Percentiles rank a stretch among this genome's conserved stretches.
Evolutionary conservation across 1,140 invertebrate genomes (phyloP).

Genomic region (Hyles euphorbiae): DNA sequence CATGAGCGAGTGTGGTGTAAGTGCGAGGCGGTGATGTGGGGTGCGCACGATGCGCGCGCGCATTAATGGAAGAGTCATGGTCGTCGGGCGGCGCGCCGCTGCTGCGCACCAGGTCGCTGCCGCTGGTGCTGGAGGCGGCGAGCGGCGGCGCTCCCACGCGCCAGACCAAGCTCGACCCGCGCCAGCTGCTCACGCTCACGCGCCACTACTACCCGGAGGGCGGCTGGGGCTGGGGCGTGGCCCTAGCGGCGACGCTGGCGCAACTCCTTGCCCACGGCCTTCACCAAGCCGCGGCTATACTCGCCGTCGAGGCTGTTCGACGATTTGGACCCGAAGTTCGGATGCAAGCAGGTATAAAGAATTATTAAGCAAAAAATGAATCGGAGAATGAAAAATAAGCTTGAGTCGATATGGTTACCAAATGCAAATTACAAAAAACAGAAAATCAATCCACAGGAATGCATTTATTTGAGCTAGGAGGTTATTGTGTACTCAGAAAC

Average conservation of each 20-base stretch:
- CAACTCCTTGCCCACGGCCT: constrained; percentile 81
- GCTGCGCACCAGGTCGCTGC: constrained; percentile 63
- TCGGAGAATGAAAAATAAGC: no score
- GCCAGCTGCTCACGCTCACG: constrained; percentile 68
- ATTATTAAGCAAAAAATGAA: not conserved
- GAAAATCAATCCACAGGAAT: no score
- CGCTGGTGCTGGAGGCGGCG: constrained; percentile 61
- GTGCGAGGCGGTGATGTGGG: constrained; percentile 50
- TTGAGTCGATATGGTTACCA: no score
- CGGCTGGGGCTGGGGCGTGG: constrained; percentile 88
- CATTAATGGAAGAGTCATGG: constrained; percentile 73
- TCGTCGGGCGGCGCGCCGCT: constrained; percentile 72
- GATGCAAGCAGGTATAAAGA: constrained; percentile 66
- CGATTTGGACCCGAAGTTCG: constrained; percentile 68
- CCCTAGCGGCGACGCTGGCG: constrained; percentile 80
- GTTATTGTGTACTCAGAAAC: no score
- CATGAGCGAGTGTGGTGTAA: constrained; percentile 42
- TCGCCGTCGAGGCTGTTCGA: constrained; percentile 69
- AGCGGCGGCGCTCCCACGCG: constrained; percentile 48
- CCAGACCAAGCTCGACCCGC: constrained; percentile 61
- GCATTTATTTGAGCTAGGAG: no score
- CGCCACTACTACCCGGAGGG: constrained; percentile 87
- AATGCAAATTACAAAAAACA: not conserved
- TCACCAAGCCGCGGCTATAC: constrained; percentile 77
- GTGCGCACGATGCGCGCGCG: constrained; percentile 60